Base-by-base conservation (phyloP, 2,113 vertebrate genomes). In the Poicephalus meyeri region DNA sequence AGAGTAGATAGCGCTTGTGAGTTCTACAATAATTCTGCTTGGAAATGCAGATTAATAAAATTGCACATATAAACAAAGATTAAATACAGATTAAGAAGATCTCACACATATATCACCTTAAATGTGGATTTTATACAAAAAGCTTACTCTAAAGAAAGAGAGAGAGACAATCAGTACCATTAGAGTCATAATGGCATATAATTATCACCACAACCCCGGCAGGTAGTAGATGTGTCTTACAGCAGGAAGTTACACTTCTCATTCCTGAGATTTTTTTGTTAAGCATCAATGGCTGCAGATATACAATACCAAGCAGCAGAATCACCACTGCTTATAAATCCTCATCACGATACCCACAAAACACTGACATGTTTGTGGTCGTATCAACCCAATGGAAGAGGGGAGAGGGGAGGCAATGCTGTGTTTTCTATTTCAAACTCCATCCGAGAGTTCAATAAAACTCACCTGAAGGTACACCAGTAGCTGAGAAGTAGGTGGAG, bases 401-500 rank as follows among this genome's bases (percentile, higher is more conserved):
- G 11, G 9, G 9, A 60, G 64, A 6, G 9, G 26, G 74, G 42
- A 35, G 20, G 29, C 28, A 82, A 11, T 13, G 31, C 8, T 2
- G 3, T 50, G 49, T 76, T 66, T 37, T 12, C 63, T 63, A 66
- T 52, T 72, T 55, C 41, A 92, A 76, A 71, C 0, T 0, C 19
- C 7, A 79, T 25, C 71, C 14, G 3, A 1, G 44, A 70, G n/a
- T 28, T 93, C 46, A 87, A 37, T 66, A 94, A 92, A 84, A 97
- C 96, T 96, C 94, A 97, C 96, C 85, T 55, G 94, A 89, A 72
- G 41, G 73, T 66, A 92, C 88, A 58, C 16, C 29, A 6, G 92
- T 7, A 6, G 82, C 29, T 37, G 44, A 79, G 35, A 82, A 81
- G 63, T 65, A 50, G 29, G 79, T 16, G 74, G 74, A 87, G 58